Base-by-base conservation (phyloP, 2,113 vertebrate genomes). In the Forbesichthys agassizii region DNA sequence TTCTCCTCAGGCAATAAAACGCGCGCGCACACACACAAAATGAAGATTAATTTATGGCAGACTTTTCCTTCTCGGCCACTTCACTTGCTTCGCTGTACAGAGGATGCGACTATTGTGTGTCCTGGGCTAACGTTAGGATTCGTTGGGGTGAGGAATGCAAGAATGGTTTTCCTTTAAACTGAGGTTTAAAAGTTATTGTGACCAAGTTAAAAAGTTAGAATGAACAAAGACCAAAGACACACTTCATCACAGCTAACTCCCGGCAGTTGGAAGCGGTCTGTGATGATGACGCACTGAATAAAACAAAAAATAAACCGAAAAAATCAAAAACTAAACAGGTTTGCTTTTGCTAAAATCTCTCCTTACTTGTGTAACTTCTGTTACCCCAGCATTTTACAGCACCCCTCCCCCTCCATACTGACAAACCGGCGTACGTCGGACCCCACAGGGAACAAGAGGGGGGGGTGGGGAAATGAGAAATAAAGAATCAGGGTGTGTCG, bases 31-130 rank as follows among this genome's bases (percentile, higher is more conserved):
- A 77, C 20, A 78, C 78, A 82, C 82, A 75, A 58, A 47, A 71
- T 57, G 61, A 71, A 64, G 77, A 27, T 27, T 27, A 11, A 61
- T 54, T 73, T 64, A 82, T 88, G 83, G 81, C 88, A 82, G 64
- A 74, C 52, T 79, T 66, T 72, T 83, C 84, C 77, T 73, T 80
- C 60, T 18, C 14, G 85, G 83, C 81, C 83, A 87, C 83, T 86
- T 27, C 27, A 27, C 27, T 27, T 27, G 27, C 27, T 2, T 27
- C 27, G 27, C 27, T 27, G 27, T 27, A 27, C 27, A 27, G 27
- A 27, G 27, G 27, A 27, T 27, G 27, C n/a, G 61, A 48, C 71
- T 64, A 52, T 61, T 48, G n/a, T 13, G 71, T 4, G 56, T 58
- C n/a, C 66, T 48, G 52, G 66, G 49, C 46, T 13, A 68, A 70